phyloP scores from a whole-genome alignment of 2,113 vertebrate species.

The Spheniscus mendiculus region DNA sequence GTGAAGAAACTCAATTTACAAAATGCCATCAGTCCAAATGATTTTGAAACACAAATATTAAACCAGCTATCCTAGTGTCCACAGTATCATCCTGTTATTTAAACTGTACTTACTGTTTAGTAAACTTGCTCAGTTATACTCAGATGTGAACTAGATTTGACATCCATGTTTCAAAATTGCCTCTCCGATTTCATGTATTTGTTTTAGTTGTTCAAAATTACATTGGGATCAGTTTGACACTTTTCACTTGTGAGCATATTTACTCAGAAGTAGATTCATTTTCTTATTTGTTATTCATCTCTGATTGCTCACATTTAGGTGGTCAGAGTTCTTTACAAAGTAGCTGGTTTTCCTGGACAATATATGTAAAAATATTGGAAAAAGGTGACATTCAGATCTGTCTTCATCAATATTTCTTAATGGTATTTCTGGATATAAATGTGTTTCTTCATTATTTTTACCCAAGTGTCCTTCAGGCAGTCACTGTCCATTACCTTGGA shows the following conservation, averaged over 20 bases:
- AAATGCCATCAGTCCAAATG: not conserved
- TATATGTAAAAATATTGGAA: not conserved
- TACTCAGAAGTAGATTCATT: not conserved
- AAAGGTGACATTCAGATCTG: not conserved
- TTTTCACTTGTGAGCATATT: conserved; percentile 37
- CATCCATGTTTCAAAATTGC: not conserved
- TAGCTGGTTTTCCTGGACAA: conserved; percentile 21
- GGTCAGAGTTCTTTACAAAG: not conserved
- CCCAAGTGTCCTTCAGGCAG: not conserved
- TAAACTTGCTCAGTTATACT: not conserved
- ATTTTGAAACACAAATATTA: not conserved
- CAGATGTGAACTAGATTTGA: not conserved
- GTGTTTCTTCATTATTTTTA: not conserved
- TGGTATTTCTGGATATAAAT: not conserved
- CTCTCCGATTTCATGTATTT: not conserved
- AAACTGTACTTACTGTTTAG: not conserved
- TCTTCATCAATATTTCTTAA: not conserved
- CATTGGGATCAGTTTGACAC: not conserved
- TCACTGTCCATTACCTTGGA: not conserved
- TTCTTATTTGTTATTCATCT: conserved; percentile 34
- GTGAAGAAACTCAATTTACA: not conserved
- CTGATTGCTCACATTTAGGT: conserved; percentile 6
- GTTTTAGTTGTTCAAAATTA: not conserved
- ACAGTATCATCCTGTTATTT: not conserved
- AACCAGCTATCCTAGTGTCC: not conserved